Evolutionary conservation across 2,888 invertebrate genomes (phyloP).

Genomic region (Biston betularia): DNA sequence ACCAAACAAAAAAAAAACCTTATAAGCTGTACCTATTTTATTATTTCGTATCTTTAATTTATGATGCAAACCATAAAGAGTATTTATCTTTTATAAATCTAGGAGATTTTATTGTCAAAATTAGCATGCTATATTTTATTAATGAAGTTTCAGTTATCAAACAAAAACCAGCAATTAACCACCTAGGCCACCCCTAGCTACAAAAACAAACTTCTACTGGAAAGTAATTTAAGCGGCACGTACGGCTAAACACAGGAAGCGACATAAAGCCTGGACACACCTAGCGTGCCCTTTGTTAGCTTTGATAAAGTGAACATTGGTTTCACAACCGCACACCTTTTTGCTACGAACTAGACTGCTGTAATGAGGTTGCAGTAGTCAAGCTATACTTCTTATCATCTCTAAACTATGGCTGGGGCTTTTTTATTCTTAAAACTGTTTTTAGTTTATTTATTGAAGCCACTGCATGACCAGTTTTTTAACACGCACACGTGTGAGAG

Average conservation of each 20-base stretch:
- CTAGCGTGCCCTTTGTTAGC: constrained; percentile 53
- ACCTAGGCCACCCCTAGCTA: constrained; percentile 18
- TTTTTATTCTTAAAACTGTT: too few species aligned
- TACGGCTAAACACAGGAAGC: constrained; percentile 35
- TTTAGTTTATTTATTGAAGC: too few species aligned
- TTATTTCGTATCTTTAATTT: too few species aligned
- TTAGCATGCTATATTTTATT: not conserved
- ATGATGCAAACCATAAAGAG: too few species aligned
- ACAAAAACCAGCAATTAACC: constrained; percentile 35
- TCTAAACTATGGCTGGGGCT: too few species aligned
- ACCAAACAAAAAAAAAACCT: too few species aligned
- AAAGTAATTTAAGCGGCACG: constrained; percentile 32
- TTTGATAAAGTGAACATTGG: constrained; percentile 65
- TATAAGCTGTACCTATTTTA: too few species aligned
- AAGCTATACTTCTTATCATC: not conserved
- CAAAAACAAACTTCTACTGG: constrained; percentile 25
- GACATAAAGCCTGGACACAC: constrained; percentile 36
- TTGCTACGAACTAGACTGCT: constrained; percentile 62
- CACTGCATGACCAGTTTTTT: too few species aligned
- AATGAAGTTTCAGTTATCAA: constrained; percentile 7
- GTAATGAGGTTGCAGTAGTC: constrained; percentile 14
- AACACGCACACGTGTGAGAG: too few species aligned
- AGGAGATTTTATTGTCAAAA: not conserved
- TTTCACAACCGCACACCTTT: constrained; percentile 65
- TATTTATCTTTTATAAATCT: too few species aligned